phyloP scores from a whole-genome alignment of 2,888 invertebrate genomes.

The Chrysodeixis includens region DNA sequence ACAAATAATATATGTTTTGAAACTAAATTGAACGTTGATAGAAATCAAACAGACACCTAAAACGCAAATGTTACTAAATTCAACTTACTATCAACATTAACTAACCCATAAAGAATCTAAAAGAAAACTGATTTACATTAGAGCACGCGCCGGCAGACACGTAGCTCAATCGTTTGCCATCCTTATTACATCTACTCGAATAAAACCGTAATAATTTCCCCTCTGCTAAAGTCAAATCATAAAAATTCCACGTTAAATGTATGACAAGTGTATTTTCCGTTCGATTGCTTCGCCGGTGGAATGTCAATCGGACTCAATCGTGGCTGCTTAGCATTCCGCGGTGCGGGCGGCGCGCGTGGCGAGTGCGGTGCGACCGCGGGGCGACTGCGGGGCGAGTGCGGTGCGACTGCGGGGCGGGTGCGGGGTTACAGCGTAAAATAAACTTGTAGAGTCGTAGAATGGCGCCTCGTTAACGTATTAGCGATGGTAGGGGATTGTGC shows the following conservation, averaged over 20 bases:
- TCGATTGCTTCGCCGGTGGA: constrained; percentile 77
- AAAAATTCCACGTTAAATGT: constrained; percentile 80
- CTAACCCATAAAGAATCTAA: neutral
- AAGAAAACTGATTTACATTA: constrained; percentile 21
- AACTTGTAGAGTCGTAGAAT: constrained; percentile 71
- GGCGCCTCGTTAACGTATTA: constrained; percentile 78
- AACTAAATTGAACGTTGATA: too few relatives aligned
- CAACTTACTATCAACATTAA: neutral
- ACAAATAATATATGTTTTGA: too few relatives aligned
- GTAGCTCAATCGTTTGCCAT: constrained; percentile 31
- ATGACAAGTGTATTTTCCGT: constrained; percentile 86
- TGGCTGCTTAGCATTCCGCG: constrained; percentile 66
- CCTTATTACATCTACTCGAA: constrained; percentile 51
- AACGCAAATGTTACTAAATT: neutral
- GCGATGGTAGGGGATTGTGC: constrained; percentile 59
- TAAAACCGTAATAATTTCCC: constrained; percentile 57
- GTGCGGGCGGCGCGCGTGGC: constrained; percentile 50
- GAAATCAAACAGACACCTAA: too few relatives aligned
- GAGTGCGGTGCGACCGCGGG: constrained; percentile 31
- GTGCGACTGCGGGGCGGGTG: constrained; percentile 28
- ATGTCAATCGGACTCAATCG: constrained; percentile 82
- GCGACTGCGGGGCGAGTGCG: constrained; percentile 19
- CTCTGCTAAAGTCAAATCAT: constrained; percentile 66
- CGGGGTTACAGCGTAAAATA: constrained; percentile 59
- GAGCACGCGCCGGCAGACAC: constrained; percentile 28